Evolutionary conservation across 1,140 invertebrate species (phyloP).

Genomic region (Oncopodura yosiiana): DNA sequence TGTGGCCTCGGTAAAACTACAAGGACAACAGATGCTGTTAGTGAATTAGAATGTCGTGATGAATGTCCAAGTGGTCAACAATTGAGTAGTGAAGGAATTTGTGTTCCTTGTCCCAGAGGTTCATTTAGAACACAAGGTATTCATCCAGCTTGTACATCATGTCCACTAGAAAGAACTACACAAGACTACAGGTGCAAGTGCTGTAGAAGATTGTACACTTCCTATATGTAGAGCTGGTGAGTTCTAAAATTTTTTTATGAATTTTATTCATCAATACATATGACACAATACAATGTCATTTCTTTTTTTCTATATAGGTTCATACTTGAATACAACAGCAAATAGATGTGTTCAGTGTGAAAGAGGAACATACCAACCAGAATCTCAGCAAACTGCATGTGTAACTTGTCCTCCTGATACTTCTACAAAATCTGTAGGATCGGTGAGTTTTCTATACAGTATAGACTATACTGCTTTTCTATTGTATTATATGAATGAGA

Average conservation of each 20-base stretch:
- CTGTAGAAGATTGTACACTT: constrained; percentile 81
- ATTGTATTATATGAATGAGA: too few species aligned
- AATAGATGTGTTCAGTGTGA: constrained; percentile 82
- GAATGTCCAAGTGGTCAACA: constrained; percentile 85
- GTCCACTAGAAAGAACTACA: constrained; percentile 81
- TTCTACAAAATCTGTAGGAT: constrained; percentile 69
- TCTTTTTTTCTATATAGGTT: constrained; percentile 45
- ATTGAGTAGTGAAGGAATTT: constrained; percentile 74
- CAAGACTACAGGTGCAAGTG: constrained; percentile 65
- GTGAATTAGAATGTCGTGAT: constrained; percentile 69
- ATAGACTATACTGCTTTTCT: background rate
- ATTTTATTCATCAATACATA: background rate
- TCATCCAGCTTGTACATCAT: constrained; percentile 75
- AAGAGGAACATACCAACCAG: constrained; percentile 84
- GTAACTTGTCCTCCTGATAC: constrained; percentile 83
- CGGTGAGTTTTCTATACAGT: constrained; percentile 50
- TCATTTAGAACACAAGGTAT: constrained; percentile 79
- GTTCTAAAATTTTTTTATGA: constrained; percentile 15
- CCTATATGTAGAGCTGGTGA: constrained; percentile 70
- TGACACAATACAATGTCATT: background rate
- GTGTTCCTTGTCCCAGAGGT: constrained; percentile 82
- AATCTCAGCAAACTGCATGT: constrained; percentile 78
- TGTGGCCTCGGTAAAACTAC: constrained; percentile 90
- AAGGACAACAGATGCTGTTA: constrained; percentile 78
- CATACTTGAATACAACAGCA: constrained; percentile 70